These are phyloP conservation scores for Balearica regulorum DNA, from an alignment of 2,797 vertebrate species.

Conservation along the genomic window DNA sequence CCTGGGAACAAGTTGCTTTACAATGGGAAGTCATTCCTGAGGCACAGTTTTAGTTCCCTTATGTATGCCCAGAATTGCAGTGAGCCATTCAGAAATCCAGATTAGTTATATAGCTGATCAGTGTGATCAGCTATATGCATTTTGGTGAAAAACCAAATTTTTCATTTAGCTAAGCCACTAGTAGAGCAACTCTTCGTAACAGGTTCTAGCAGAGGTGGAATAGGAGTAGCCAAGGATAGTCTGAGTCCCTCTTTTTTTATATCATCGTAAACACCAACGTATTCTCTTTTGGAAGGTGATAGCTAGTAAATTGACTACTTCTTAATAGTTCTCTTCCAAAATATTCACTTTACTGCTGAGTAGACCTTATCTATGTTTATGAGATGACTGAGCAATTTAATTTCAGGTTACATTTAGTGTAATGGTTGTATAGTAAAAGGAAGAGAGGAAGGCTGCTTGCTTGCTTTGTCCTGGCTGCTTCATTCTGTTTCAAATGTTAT, in stretches of 20 bases:
- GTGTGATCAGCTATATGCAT: background rate
- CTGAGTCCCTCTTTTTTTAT: background rate
- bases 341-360: background rate
- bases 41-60: background rate
- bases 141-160: background rate
- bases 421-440: background rate
- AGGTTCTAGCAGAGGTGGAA: background rate
- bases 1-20: background rate
- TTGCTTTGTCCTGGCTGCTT: background rate
- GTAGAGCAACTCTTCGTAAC: background rate
- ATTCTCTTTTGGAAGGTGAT: background rate
- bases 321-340: background rate
- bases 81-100: background rate
- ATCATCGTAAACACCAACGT: background rate
- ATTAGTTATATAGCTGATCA: background rate
- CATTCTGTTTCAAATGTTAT: background rate
- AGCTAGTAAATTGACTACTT: background rate
- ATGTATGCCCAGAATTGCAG: background rate
- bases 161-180: background rate
- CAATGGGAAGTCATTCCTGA: background rate
- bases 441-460: background rate
- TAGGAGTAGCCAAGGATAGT: background rate
- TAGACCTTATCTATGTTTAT: background rate
- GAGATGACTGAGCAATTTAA: background rate
- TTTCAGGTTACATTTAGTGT: background rate